Conservation (phyloP, 2,888 invertebrate species). For the Cheilosia urbana region DNA sequence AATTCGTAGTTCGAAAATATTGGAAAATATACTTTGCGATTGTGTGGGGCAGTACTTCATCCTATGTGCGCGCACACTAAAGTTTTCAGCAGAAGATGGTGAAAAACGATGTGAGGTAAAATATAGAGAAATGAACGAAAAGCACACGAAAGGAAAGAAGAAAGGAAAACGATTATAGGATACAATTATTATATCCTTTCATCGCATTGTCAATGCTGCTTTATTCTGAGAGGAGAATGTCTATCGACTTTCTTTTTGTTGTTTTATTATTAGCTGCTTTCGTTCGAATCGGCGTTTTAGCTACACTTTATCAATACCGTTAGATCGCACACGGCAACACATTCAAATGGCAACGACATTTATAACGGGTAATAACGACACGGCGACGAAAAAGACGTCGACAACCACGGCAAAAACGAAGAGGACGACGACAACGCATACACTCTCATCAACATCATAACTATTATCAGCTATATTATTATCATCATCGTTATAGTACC, state of each 20-base stretch:
- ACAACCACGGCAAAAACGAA: constrained; percentile 32
- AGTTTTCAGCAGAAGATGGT: constrained; percentile 30
- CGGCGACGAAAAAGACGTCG: constrained; percentile 48
- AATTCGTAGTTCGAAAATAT: constrained; percentile 62
- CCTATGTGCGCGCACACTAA: constrained; percentile 55
- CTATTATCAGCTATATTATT: constrained; percentile 66
- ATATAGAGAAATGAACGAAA: constrained; percentile 21
- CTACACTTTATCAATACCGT: constrained; percentile 14
- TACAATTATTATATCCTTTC: constrained; percentile 66
- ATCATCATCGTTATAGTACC: constrained; percentile 60
- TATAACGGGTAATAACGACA: constrained; percentile 44
- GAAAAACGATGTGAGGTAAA: constrained; percentile 39
- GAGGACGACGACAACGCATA: constrained; percentile 62
- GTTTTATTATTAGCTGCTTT: constrained; percentile 12
- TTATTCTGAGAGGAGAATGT: constrained; percentile 32
- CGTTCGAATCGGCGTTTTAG: constrained; percentile 12
- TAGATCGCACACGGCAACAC: constrained; percentile 36
- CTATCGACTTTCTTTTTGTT: constrained; percentile 28
- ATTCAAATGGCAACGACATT: constrained; percentile 47
- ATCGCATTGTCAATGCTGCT: constrained; percentile 63
- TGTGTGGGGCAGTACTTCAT: constrained; percentile 36
- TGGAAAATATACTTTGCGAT: constrained; percentile 53
- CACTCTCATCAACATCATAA: constrained; percentile 68
- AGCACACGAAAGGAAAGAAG: constrained; percentile 29
- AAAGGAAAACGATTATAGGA: constrained; percentile 63